phyloP scores from a whole-genome alignment of 2,797 vertebrate species.

The Ispidina lecontei region DNA sequence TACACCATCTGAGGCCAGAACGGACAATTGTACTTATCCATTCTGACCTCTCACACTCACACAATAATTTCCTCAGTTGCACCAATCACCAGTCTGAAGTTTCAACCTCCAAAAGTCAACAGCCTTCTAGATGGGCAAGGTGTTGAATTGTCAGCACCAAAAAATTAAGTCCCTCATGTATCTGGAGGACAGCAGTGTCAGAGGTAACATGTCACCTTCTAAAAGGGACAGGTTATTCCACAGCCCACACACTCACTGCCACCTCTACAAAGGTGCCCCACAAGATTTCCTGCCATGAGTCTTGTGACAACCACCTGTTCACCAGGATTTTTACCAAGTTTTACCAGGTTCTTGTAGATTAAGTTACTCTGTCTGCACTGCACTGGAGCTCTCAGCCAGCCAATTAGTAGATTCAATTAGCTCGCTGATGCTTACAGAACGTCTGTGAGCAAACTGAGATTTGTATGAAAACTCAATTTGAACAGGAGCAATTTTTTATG shows the following conservation, averaged over 20 bases:
- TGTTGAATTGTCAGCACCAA: neutral
- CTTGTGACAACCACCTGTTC: neutral
- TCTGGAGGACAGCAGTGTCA: neutral
- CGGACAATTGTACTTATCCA: rapidly evolving
- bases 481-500: neutral
- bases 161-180: neutral
- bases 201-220: neutral
- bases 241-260: neutral
- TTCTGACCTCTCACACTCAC: neutral
- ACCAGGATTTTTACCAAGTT: neutral
- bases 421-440: neutral
- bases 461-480: neutral
- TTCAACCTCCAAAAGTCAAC: neutral
- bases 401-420: neutral
- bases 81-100: neutral
- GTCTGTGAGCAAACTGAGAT: neutral
- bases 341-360: neutral
- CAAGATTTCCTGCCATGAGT: neutral
- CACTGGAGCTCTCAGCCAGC: neutral
- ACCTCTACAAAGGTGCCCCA: neutral
- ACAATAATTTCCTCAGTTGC: neutral
- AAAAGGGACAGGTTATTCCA: neutral
- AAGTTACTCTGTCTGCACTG: neutral
- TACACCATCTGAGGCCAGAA: neutral
- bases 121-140: neutral